Percentiles rank a stretch among this genome's conserved stretches.
Evolutionary conservation across 2,113 vertebrate genomes (phyloP).

Genomic region (Misgurnus anguillicaudatus): DNA sequence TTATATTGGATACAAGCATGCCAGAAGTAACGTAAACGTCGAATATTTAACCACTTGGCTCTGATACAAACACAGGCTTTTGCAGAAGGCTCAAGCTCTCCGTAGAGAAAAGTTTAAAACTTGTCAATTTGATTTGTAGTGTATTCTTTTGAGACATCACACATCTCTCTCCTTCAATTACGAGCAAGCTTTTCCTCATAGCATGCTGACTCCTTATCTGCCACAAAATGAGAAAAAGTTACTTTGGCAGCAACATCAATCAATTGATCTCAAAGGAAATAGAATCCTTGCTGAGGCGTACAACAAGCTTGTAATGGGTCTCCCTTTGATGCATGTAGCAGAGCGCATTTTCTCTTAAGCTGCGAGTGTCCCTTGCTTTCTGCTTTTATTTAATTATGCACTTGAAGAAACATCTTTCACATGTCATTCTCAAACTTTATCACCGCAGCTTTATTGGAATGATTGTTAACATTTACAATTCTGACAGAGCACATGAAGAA

Average conservation of each 20-base stretch:
- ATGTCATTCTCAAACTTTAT: neutral
- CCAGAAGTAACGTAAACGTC: no score
- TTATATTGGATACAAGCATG: no score
- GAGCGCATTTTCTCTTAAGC: neutral
- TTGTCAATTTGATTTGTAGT: neutral
- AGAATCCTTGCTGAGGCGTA: neutral
- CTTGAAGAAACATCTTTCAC: neutral
- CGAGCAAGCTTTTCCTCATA: neutral
- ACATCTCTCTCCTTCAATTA: slow-evolving; percentile 7
- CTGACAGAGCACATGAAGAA: no score
- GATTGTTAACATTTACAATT: no score
- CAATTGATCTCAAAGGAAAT: slow-evolving; percentile 30
- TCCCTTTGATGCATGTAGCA: slow-evolving; percentile 10
- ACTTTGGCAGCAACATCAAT: slow-evolving; percentile 24
- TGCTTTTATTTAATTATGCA: neutral
- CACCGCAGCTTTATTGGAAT: no score
- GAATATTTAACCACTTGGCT: no score
- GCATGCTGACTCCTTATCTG: slow-evolving; percentile 14
- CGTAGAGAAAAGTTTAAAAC: neutral
- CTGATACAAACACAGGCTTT: no score
- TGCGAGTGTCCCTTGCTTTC: neutral
- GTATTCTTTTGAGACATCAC: neutral
- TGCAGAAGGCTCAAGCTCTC: neutral
- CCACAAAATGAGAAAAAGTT: slow-evolving; percentile 15
- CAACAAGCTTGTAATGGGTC: slow-evolving; percentile 11